Conservation (phyloP, 1,140 invertebrate species). For the Neodiprion virginianus region DNA sequence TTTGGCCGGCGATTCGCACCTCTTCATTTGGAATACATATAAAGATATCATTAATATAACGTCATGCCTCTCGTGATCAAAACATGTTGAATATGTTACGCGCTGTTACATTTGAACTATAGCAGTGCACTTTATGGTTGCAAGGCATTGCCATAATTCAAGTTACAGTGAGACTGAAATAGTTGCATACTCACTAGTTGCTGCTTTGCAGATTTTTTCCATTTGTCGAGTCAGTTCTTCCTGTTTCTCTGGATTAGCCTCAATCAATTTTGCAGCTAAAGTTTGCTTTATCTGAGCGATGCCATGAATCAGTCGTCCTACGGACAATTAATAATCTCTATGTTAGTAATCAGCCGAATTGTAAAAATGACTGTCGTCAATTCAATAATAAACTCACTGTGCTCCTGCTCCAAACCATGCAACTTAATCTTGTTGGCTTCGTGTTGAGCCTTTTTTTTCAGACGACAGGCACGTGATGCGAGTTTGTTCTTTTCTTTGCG, state of each 20-base stretch:
- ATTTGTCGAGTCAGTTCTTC: slow-evolving; percentile 71
- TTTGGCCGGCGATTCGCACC: slow-evolving; percentile 79
- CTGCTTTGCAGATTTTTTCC: slow-evolving; percentile 70
- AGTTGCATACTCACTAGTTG: slow-evolving; percentile 67
- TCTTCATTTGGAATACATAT: slow-evolving; percentile 63
- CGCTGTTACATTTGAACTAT: background rate
- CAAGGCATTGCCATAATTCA: background rate
- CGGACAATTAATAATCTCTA: slow-evolving; percentile 45
- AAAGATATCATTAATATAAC: slow-evolving; percentile 22
- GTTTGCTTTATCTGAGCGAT: slow-evolving; percentile 73
- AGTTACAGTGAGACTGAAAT: slow-evolving; percentile 9
- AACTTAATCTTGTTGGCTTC: slow-evolving; percentile 96
- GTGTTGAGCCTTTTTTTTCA: slow-evolving; percentile 95
- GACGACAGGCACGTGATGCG: slow-evolving; percentile 91
- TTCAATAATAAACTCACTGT: slow-evolving; percentile 68
- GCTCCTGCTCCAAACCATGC: slow-evolving; percentile 91
- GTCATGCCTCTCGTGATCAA: background rate
- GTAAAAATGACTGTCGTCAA: slow-evolving; percentile 16
- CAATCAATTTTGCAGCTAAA: slow-evolving; percentile 67
- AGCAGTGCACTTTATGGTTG: background rate
- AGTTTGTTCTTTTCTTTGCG: slow-evolving; percentile 98
- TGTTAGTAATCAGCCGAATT: slow-evolving; percentile 14
- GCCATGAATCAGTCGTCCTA: slow-evolving; percentile 72
- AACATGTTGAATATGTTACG: background rate
- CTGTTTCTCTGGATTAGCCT: slow-evolving; percentile 62